A percentile compares a stretch with the other conserved stretches of the same genome.
These are phyloP conservation scores for Sepiola atlantica DNA, from an alignment of 2,888 invertebrate genomes.

Conservation along the genomic window DNA sequence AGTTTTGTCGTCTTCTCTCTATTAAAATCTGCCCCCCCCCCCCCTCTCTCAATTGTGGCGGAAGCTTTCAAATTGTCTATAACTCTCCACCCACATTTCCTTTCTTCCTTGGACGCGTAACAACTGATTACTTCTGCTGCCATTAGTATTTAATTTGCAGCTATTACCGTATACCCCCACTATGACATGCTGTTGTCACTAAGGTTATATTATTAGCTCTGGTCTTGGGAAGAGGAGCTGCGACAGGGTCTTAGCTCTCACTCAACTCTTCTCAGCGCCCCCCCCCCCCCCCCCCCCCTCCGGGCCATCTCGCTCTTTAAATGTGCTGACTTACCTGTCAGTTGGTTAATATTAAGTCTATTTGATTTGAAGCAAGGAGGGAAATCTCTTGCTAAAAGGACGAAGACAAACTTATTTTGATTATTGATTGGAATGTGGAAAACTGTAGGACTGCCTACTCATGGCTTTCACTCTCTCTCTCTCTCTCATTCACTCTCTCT, in stretches of 20 bases:
- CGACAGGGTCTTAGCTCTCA: background rate
- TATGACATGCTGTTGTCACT: background rate
- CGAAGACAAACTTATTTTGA: background rate
- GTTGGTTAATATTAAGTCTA: background rate
- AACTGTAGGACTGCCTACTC: background rate
- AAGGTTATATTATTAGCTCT: background rate
- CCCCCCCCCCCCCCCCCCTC: background rate
- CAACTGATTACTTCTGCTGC: conserved; percentile 1
- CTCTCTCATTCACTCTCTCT: background rate
- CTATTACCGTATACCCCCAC: background rate
- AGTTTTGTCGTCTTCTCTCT: background rate
- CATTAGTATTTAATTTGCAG: background rate
- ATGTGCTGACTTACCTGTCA: background rate
- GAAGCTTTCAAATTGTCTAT: background rate
- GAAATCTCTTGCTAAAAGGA: background rate
- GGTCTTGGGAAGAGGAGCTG: background rate
- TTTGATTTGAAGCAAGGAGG: conserved; percentile 8
- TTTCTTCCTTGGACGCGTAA: background rate
- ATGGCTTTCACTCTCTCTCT: background rate
- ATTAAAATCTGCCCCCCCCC: background rate
- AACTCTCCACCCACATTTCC: background rate
- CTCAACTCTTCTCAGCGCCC: background rate
- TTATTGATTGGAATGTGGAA: background rate
- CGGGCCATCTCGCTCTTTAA: background rate
- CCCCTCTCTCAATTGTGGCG: background rate